Evolutionary conservation across 1,140 invertebrate genomes (phyloP).

Genomic region (Drosophila asahinai): DNA sequence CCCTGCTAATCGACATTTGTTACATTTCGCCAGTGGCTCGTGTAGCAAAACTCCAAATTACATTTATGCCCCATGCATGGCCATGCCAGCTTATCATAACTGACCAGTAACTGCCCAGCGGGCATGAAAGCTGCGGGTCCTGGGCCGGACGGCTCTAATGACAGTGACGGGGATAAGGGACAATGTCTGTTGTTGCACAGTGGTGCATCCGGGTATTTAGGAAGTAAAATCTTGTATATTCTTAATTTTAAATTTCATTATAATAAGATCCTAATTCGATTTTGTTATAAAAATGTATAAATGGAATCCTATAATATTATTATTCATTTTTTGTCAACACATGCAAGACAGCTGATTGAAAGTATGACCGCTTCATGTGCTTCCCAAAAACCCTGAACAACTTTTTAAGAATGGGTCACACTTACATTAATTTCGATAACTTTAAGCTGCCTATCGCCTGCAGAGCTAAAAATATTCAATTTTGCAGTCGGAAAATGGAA

Average conservation of each 20-base stretch:
- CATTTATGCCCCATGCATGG: conserved; percentile 30
- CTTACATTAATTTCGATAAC: too few species aligned
- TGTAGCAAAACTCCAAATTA: conserved; percentile 17
- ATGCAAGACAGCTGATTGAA: too few species aligned
- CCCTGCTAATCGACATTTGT: conserved; percentile 8
- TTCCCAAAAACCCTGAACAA: too few species aligned
- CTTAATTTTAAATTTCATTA: too few species aligned
- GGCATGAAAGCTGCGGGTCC: not conserved
- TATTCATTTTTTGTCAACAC: too few species aligned
- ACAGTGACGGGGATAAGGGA: conserved; percentile 3
- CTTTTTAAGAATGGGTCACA: too few species aligned
- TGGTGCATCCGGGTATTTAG: not conserved
- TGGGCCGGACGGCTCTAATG: not conserved
- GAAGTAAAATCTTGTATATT: too few species aligned
- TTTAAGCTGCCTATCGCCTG: too few species aligned
- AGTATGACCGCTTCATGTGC: too few species aligned
- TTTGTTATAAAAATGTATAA: too few species aligned
- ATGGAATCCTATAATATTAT: too few species aligned
- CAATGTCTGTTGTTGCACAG: not conserved
- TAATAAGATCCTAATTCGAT: too few species aligned
- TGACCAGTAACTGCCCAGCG: conserved; percentile 5
- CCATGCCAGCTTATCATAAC: conserved; percentile 20
- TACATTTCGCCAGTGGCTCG: not conserved
- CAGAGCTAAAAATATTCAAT: not conserved
- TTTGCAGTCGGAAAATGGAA: not conserved